Base-by-base conservation (phyloP, 2,888 invertebrate genomes). In the Nomada hirtipes region DNA sequence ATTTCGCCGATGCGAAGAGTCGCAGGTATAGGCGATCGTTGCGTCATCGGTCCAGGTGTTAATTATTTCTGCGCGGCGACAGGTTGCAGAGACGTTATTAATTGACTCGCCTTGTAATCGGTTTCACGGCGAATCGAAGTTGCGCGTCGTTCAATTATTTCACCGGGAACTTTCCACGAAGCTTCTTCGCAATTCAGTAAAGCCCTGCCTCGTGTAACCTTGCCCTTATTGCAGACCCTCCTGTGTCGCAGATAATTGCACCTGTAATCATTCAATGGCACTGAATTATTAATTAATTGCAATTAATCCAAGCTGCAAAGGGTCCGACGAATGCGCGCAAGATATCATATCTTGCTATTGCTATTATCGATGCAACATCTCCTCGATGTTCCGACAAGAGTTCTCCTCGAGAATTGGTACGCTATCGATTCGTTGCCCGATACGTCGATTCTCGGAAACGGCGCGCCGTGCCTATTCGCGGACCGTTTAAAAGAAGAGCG, bases 171-270 rank as follows among this genome's bases (percentile, higher is more conserved):
- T 44, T 52, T 60, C 59, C 67, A 42, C 7, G n/a, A 4, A 23
- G 29, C 18, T 36, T 57, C 15, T 53, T 13, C 2, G 9, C 3
- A 1, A 4, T 20, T 13, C 36, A 42, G 55, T 44, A 50, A 64
- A 71, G 23, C 44, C 36, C 1, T 52, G 18, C 74, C 68, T 42
- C 42, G 50, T 36, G 36, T 7, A 36, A 36, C 4, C 4, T 67
- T 67, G 50, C 64, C 85, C 79, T 83, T 85, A 79, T 85, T 85
- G 79, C 79, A 70, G 52, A 55, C 29, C 29, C 29, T 4, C 29
- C 4, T 29, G 29, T 7, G 4, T 29, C 29, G 29, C 29, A 29
- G 29, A 29, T 29, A 29, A 29, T 4, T 29, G 29, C 29, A 29
- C 29, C 0, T 29, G 36, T 7, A 63, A 44, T 44, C 20, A 23